Evolutionary conservation across 2,888 invertebrate genomes (phyloP).

Genomic region (Scaptomyza parva): DNA sequence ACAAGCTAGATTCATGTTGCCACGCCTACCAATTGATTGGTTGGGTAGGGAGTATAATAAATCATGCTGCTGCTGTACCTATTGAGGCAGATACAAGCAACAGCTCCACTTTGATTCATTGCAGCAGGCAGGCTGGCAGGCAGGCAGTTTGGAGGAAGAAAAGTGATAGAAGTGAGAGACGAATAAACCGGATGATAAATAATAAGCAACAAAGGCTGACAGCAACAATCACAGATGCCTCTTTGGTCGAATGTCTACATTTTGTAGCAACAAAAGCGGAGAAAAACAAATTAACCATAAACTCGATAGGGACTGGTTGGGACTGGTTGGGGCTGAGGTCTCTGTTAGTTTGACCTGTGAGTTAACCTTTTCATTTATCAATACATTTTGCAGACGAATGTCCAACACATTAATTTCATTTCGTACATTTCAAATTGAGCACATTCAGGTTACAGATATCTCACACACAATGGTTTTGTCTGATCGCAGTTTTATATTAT

Average conservation of each 20-base stretch:
- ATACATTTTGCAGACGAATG: constrained; percentile 33
- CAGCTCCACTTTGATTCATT: constrained; percentile 65
- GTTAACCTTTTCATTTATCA: constrained; percentile 72
- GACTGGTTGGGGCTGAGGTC: neutral
- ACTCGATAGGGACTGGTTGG: neutral
- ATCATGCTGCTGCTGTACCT: constrained; percentile 52
- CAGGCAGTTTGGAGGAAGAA: neutral
- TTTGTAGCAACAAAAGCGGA: constrained; percentile 25
- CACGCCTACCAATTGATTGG: constrained; percentile 46
- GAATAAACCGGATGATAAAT: constrained; percentile 62
- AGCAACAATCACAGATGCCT: constrained; percentile 52
- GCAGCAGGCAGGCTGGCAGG: constrained; percentile 49
- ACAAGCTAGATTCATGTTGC: constrained; percentile 44
- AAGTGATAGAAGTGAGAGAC: neutral
- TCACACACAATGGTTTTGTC: constrained; percentile 52
- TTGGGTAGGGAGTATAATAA: constrained; percentile 40
- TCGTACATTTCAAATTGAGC: constrained; percentile 49
- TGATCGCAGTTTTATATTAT: too few relatives aligned
- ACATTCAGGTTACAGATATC: constrained; percentile 35
- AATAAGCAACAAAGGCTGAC: constrained; percentile 68
- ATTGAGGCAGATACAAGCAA: constrained; percentile 36
- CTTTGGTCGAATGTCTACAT: constrained; percentile 44
- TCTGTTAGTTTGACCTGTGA: constrained; percentile 46
- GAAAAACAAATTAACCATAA: constrained; percentile 49
- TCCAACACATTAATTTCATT: constrained; percentile 66